phyloP scores from a whole-genome alignment of 2,888 invertebrate species.

The Pecten maximus region DNA sequence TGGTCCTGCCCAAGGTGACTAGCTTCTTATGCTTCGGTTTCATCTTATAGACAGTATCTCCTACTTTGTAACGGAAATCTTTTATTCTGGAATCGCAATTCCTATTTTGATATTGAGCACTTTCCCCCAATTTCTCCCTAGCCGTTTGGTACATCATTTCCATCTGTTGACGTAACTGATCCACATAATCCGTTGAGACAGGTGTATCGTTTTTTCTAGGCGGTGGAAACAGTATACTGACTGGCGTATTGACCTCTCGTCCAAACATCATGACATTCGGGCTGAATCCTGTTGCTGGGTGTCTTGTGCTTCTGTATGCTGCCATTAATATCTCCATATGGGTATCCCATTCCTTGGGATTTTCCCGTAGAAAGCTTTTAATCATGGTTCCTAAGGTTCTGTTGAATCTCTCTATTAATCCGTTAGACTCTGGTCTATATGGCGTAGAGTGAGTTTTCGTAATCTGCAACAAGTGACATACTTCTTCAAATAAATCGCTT shows the following conservation, averaged over 20 bases:
- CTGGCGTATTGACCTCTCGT: constrained; percentile 49
- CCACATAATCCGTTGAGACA: no score
- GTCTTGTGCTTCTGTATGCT: constrained; percentile 52
- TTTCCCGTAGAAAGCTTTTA: constrained; percentile 41
- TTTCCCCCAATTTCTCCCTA: background rate
- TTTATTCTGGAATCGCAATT: constrained; percentile 5
- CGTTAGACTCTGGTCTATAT: constrained; percentile 53
- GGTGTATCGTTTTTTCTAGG: no score
- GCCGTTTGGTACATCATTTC: background rate
- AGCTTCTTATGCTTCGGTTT: constrained; percentile 36
- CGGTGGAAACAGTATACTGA: constrained; percentile 44
- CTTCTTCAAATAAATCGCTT: constrained; percentile 47
- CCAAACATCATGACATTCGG: constrained; percentile 54
- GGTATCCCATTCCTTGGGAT: constrained; percentile 54
- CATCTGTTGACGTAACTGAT: no score
- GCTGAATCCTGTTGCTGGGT: constrained; percentile 47
- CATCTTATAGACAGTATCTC: constrained; percentile 2
- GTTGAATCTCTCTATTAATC: constrained; percentile 54
- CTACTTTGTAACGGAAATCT: background rate
- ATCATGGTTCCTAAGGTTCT: constrained; percentile 50
- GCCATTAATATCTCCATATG: constrained; percentile 46
- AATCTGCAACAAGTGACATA: constrained; percentile 50
- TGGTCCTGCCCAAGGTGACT: constrained; percentile 36
- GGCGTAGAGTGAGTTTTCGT: constrained; percentile 54
- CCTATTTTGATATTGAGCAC: background rate